phyloP scores from a whole-genome alignment of 2,888 invertebrate genomes.

The Alloscopus bannaensis region DNA sequence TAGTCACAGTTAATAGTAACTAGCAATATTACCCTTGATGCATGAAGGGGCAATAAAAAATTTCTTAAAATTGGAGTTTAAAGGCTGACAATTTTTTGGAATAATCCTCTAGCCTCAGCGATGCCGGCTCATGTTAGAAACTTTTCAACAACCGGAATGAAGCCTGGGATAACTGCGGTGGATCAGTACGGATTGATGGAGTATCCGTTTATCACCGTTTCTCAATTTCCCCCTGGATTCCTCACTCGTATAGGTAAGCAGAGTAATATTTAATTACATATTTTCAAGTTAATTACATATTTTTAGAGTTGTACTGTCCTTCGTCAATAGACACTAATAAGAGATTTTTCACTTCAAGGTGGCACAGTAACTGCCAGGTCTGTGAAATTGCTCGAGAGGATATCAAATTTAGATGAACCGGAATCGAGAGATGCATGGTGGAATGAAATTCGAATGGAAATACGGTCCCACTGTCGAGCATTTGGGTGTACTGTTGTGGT shows the following conservation, averaged over 20 bases:
- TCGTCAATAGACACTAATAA: too few relatives aligned
- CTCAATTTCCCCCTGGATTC: conserved; percentile 91
- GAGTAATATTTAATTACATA: too few relatives aligned
- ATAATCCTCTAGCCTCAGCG: background rate
- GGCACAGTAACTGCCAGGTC: conserved; percentile 90
- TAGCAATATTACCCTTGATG: too few relatives aligned
- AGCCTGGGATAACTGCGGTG: conserved; percentile 53
- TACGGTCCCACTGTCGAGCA: conserved; percentile 93
- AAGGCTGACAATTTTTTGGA: background rate
- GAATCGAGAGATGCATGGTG: conserved; percentile 97
- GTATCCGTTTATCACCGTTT: conserved; percentile 95
- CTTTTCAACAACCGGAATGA: conserved; percentile 51
- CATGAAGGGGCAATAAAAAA: too few relatives aligned
- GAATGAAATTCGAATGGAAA: conserved; percentile 96
- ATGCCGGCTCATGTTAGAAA: conserved; percentile 43
- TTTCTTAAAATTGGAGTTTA: background rate
- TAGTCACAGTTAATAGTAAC: too few relatives aligned
- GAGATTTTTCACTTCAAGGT: conserved; percentile 77
- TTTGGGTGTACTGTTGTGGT: conserved; percentile 95
- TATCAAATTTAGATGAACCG: conserved; percentile 90
- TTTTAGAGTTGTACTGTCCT: background rate
- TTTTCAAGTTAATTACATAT: background rate
- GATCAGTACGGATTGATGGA: conserved; percentile 88
- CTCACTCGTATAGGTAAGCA: conserved; percentile 88
- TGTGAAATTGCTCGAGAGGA: conserved; percentile 88